These are phyloP conservation scores for Stegana nigrithorax DNA, from an alignment of 2,888 invertebrate species.

Conservation along the genomic window DNA sequence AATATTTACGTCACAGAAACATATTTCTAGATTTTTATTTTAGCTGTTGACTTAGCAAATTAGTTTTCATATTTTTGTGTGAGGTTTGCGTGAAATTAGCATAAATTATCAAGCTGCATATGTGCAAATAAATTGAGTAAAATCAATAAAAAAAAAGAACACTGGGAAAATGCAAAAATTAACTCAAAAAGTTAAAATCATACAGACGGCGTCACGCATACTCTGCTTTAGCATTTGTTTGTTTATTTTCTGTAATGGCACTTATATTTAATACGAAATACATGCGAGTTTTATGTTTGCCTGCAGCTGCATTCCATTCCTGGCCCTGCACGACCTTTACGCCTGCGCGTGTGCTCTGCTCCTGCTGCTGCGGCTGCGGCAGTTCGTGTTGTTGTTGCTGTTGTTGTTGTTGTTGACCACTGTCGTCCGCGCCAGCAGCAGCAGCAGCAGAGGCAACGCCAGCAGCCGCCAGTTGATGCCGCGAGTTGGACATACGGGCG, in stretches of 20 bases:
- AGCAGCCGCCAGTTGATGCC: slow-evolving; percentile 4
- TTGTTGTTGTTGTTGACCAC: background rate
- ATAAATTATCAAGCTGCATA: no score
- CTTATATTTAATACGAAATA: background rate
- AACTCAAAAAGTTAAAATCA: no score
- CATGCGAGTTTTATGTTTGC: slow-evolving; percentile 4
- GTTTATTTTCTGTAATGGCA: slow-evolving; percentile 4
- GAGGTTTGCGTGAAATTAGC: background rate
- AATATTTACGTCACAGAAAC: background rate
- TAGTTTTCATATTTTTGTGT: background rate
- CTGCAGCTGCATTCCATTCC: background rate
- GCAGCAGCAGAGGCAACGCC: background rate
- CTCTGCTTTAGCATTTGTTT: no score
- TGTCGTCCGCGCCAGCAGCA: background rate
- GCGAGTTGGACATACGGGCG: background rate
- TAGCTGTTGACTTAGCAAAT: no score
- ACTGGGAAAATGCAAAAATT: no score
- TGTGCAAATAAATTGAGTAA: background rate
- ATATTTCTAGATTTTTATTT: background rate
- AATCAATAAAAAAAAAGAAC: background rate
- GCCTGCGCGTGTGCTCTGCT: slow-evolving; percentile 15
- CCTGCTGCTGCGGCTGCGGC: no score
- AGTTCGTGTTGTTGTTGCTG: slow-evolving; percentile 1
- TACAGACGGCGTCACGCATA: no score
- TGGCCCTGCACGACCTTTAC: slow-evolving; percentile 6